Base-by-base conservation (phyloP, 2,113 vertebrate species). In the Pyxicephalus adspersus region DNA sequence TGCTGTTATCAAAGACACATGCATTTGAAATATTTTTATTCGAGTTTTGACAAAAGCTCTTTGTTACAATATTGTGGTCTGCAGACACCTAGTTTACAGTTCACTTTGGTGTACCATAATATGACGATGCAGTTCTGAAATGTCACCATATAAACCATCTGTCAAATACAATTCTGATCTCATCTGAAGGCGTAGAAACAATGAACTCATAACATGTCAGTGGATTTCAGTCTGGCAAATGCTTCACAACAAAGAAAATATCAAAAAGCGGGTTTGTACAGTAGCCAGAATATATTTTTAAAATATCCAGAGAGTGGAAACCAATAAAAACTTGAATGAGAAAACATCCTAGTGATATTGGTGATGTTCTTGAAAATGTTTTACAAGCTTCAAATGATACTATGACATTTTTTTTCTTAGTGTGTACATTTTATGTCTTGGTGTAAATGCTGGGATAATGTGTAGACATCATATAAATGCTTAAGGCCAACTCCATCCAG, bases 131-230 rank as follows among this genome's bases (percentile, higher is more conserved):
- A 76, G 63, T 63, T 50, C 58, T 64, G 58, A 77, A 65, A 65
- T 77, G 75, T 64, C 34, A 77, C 61, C 61, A 65, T 64, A 54
- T 64, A 77, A 77, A 77, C 54, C 75, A 54, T 77, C 60, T 77
- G 61, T 65, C 75, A 77, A 77, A 65, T 64, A 65, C 73, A 76
- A 58, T 76, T 63, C 18, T 76, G 57, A 64, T 64, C 23, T 28
- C 20, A 55, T 54, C 38, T 54, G 38, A 54, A 64, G 61, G 45
- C 65, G 65, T 77, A 65, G 64, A 65, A 64, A 77, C 75, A 77
- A 64, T 65, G 34, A 77, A 77, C 34, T 77, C 29, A 52, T 50
- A 76, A 65, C 22, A 45, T 77, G 45, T 51, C 61, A 54, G 45
- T 52, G 60, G 54, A 54, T 65, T 50, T 34, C 22, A 61, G 58